phyloP scores from a whole-genome alignment of 2,797 vertebrate genomes.

The Artibeus lituratus region DNA sequence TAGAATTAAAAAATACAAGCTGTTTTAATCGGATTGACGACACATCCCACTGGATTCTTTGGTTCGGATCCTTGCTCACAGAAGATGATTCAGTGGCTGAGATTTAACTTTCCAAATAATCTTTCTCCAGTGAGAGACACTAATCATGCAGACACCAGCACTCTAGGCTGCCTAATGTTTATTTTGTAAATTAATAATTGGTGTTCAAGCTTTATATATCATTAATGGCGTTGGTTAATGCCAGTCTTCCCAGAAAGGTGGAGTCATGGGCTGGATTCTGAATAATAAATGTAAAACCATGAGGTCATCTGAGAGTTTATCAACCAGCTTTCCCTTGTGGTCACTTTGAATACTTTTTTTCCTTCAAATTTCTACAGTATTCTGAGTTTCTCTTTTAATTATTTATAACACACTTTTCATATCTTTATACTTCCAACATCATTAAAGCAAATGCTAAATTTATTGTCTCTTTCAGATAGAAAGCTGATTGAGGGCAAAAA shows the following conservation, averaged over 20 bases:
- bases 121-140: not conserved
- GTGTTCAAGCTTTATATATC: not conserved
- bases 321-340: not conserved
- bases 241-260: not conserved
- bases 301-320: not conserved
- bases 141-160: not conserved
- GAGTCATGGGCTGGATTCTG: not conserved
- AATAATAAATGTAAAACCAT: not conserved
- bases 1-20: not conserved
- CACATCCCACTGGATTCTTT: not conserved
- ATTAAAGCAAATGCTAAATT: not conserved
- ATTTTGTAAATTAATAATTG: constrained; percentile 20
- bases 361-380: not conserved
- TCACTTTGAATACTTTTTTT: not conserved
- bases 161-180: not conserved
- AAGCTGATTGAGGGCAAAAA: constrained; percentile 19
- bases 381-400: not conserved
- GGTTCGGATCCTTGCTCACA: not conserved
- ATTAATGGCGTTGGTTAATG: not conserved
- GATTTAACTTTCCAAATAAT: not conserved
- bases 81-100: not conserved
- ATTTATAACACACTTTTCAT: not conserved
- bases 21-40: not conserved
- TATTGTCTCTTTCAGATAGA: constrained; percentile 25
- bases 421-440: not conserved